Conservation (phyloP, 2,797 vertebrate genomes). For the Eutrigla gurnardus region DNA sequence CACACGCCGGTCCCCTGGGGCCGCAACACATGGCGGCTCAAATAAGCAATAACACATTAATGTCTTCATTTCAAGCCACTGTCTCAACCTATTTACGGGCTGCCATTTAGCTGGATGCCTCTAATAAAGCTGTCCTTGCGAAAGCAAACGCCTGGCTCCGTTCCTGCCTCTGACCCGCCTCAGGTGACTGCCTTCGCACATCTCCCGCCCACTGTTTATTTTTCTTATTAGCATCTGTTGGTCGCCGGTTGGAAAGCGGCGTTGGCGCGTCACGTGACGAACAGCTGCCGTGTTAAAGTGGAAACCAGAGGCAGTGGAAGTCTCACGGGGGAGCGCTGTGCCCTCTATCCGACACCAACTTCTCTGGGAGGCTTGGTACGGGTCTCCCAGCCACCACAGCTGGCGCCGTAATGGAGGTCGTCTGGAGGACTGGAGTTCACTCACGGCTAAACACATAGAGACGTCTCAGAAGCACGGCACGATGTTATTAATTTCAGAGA, state of each 20-base stretch:
- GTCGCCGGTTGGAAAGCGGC: conserved; percentile 25
- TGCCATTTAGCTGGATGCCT: conserved; percentile 58
- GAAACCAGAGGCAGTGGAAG: conserved; percentile 39
- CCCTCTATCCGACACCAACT: conserved; percentile 54
- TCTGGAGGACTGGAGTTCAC: conserved; percentile 20
- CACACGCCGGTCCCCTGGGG: conserved; percentile 8
- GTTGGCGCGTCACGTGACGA: conserved; percentile 36
- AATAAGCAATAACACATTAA: conserved; percentile 69
- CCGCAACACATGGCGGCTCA: conserved; percentile 58
- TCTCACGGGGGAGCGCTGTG: conserved; percentile 30
- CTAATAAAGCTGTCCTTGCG: conserved; percentile 63
- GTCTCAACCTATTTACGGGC: conserved; percentile 69
- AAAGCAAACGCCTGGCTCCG: conserved; percentile 62
- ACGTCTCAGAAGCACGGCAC: neutral
- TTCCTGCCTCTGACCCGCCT: conserved; percentile 48
- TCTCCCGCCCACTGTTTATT: conserved; percentile 43
- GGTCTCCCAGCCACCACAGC: conserved; percentile 31
- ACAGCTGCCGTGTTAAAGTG: conserved; percentile 66
- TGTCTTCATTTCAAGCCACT: conserved; percentile 59
- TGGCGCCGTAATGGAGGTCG: conserved; percentile 49
- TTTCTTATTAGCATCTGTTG: conserved; percentile 68
- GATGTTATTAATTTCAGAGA: neutral
- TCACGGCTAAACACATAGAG: conserved; percentile 11
- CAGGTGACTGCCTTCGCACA: conserved; percentile 50
- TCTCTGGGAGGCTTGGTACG: conserved; percentile 32